Evolutionary conservation across 2,797 vertebrate species (phyloP).

Genomic region (Enteromius trimaculatus): DNA sequence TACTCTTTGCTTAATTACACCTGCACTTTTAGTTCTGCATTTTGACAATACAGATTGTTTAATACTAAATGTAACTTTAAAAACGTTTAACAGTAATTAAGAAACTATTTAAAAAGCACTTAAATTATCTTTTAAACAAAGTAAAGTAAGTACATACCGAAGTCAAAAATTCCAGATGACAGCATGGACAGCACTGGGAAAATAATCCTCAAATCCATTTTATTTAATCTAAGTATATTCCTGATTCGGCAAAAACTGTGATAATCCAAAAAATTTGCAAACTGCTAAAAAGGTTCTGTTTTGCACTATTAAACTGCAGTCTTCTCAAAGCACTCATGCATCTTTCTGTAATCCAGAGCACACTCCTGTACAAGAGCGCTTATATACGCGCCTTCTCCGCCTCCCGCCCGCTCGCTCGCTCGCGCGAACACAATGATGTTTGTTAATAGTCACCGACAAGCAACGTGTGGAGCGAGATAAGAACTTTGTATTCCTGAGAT

Average conservation of each 20-base stretch:
- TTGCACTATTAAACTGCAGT: not conserved
- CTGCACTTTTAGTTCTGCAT: not conserved
- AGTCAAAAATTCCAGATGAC: conserved; percentile 65
- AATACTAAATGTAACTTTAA: not conserved
- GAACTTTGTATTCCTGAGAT: conserved; percentile 76
- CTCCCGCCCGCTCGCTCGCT: conserved; percentile 68
- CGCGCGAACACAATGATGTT: conserved; percentile 84
- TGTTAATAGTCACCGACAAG: conserved; percentile 83
- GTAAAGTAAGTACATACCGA: conserved; percentile 70
- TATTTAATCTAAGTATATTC: conserved; percentile 31
- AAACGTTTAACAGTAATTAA: not conserved
- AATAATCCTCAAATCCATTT: conserved; percentile 85
- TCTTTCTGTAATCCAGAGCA: conserved; percentile 63
- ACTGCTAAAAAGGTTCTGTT: not conserved
- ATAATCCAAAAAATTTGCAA: conserved; percentile 19
- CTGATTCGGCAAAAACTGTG: conserved; percentile 1
- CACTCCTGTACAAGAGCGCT: conserved; percentile 70
- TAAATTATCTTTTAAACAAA: not conserved
- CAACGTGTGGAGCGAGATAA: conserved; percentile 83
- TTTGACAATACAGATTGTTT: not conserved
- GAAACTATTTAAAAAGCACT: not conserved
- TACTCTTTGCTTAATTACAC: not conserved
- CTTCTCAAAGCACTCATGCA: not conserved
- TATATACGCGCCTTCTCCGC: conserved; percentile 78
- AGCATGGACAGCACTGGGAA: conserved; percentile 80